Evolutionary conservation across 30 jellyfish, hydroid and myxozoan genomes (phyloP).

Genomic region (Chrysaora quinquecirrha): DNA sequence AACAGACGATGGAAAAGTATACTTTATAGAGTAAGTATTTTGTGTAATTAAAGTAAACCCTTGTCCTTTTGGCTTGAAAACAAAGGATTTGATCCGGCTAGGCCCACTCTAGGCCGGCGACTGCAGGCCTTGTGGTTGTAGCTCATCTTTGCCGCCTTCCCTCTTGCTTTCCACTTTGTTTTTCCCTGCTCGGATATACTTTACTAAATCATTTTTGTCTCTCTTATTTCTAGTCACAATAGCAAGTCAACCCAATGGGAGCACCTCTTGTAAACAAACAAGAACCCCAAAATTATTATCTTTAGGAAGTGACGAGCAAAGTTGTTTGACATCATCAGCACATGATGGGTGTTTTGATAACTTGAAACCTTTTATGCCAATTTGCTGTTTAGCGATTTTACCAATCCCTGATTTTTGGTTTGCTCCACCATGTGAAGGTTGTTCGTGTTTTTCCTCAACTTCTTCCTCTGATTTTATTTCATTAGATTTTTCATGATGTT

Average conservation of each 20-base stretch:
- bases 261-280: constrained; percentile 92
- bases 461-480: too few species aligned
- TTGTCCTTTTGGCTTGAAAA: too few species aligned
- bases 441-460: background rate
- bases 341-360: constrained; percentile 76
- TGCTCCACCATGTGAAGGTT: background rate
- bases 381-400: background rate
- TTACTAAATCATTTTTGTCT: too few species aligned
- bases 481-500: background rate
- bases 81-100: too few species aligned
- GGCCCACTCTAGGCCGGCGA: too few species aligned
- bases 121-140: too few species aligned
- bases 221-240: constrained; percentile 73
- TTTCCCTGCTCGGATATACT: too few species aligned
- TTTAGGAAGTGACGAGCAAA: constrained; percentile 68
- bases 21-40: constrained; percentile 80
- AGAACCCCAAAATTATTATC: constrained; percentile 92
- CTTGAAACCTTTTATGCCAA: constrained; percentile 27
- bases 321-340: constrained; percentile 78
- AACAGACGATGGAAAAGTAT: constrained; percentile 92
- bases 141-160: too few species aligned
- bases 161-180: too few species aligned
- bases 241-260: constrained; percentile 67
- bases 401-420: background rate
- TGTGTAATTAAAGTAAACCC: too few species aligned